Evolutionary conservation across 2,113 vertebrate species (phyloP).

Genomic region (Tachuris rubrigastra): DNA sequence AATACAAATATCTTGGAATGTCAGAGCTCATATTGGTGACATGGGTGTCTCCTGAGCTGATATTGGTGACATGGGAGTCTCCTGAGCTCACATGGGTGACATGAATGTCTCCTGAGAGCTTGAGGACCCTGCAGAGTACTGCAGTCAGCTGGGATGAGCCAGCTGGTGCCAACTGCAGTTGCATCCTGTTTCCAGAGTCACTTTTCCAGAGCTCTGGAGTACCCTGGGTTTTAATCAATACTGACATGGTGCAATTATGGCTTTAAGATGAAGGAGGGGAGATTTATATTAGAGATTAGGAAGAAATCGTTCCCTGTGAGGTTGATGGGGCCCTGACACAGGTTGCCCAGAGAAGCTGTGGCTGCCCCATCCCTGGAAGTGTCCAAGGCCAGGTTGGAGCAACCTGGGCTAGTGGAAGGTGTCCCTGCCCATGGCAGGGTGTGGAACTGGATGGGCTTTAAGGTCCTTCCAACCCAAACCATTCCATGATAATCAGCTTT

Average conservation of each 20-base stretch:
- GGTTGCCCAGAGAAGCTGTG: neutral
- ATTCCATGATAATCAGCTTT: neutral
- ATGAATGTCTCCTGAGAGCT: rapidly evolving
- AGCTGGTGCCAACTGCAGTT: neutral
- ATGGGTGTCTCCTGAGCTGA: rapidly evolving
- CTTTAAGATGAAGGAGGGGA: neutral
- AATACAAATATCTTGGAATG: neutral
- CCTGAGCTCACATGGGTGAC: neutral
- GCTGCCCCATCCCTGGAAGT: neutral
- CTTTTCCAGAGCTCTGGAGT: neutral
- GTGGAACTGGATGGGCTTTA: neutral
- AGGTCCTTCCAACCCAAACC: neutral
- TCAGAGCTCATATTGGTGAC: neutral
- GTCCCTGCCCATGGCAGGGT: neutral
- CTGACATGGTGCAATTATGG: neutral
- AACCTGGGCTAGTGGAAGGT: neutral
- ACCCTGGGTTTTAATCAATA: neutral
- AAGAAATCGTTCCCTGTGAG: neutral
- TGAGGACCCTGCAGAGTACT: neutral
- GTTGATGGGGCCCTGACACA: neutral
- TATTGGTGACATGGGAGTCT: too few species aligned
- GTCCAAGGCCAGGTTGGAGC: neutral
- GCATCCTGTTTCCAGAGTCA: neutral
- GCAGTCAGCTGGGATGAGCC: neutral
- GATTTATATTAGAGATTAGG: neutral